Base-by-base conservation (phyloP, 1,140 invertebrate species). In the Dinothrombium tinctorium region DNA sequence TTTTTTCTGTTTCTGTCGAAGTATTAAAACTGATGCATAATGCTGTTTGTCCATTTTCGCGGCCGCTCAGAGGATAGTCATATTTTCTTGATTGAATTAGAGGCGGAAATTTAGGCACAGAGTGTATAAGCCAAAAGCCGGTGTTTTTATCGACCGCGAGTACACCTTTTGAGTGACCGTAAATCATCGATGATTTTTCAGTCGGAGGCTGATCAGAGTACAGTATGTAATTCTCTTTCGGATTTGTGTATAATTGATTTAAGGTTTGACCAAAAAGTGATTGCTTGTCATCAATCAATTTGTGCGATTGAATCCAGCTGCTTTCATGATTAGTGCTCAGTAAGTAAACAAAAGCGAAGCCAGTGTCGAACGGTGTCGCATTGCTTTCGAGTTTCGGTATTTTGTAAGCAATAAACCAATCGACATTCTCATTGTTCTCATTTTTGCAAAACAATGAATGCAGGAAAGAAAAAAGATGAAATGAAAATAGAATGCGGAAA, bases 81-180 rank as follows among this genome's bases (percentile, higher is more conserved):
- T 40, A 40, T n/a, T 12, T 4, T n/a, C n/a, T 28, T 19, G 4
- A 15, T n/a, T 28, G 7, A 25, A 4, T 24, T 0, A 1, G 2
- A 15, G 24, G 24, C 19, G 24, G 22, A 21, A 73, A 92, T 49
- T 71, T 66, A 0, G 86, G 86, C 9, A 86, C 76, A 37, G 83
- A 90, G 56, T 92, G 86, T 14, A 89, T 67, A 32, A 94, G 52
- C 83, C 84, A 94, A 49, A 87, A 69, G 2, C 82, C 82, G 24
- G 65, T 63, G 4, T 63, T 55, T 8, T n/a, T 59, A 48, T 80
- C 69, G 14, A 71, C 70, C 5, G 74, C 62, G 12, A 90, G 55
- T 1, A 76, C 69, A 2, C 86, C 62, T 59, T 48, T 44, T 11
- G 42, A 25, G 33, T 50, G 49, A n/a, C 17, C 39, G 2, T 21